Evolutionary conservation across 1,140 invertebrate genomes (phyloP), one percentile per base, ranked within the genome.

Genomic region (Apis florea): DNA sequence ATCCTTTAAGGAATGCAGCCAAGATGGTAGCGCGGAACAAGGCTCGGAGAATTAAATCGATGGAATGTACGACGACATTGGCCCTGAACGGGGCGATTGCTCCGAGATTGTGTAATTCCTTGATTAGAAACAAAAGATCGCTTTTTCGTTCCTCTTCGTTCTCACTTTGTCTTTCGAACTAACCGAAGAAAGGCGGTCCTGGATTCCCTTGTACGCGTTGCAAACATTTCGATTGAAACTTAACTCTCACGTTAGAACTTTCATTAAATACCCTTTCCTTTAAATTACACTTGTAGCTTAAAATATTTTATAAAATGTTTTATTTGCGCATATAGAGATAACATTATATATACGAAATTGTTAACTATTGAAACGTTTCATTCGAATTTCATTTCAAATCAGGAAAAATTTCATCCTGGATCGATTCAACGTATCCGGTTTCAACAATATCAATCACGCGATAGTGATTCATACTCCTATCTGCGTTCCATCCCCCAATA

Each of bases 11-110:
- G 56, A 76, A 31, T 24, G 51, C 19, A 13, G 26, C 69, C 9
- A 56, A 68, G 82, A 83, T 56, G 26, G 21, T 58, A 58, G 56
- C 56, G 49, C 15, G 31, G 63, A 6, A 49, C 64, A 59, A 63
- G 78, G 59, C 24, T 40, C 31, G 81, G 81, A n/a, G n/a, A 79
- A 74, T 82, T 73, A 70, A 72, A 83, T 74, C 70, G 68, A 58
- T 58, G 31, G 21, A 40, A 61, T 49, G 71, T 73, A 61, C 19
- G 12, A 13, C 51, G 61, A 66, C 61, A 64, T 63, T 74, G 72
- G 40, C 40, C 59, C 15, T 56, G 69, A 71, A 71, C 66, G 4
- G 6, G 31, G 31, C 31, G 31, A 67, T 54, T 11, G 8, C 26
- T 26, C 40, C 5, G 47, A 26, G n/a, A 64, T 49, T 24, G 1